These are phyloP conservation scores for Poecile atricapillus DNA, from an alignment of 2,113 vertebrate species.

Conservation along the genomic window DNA sequence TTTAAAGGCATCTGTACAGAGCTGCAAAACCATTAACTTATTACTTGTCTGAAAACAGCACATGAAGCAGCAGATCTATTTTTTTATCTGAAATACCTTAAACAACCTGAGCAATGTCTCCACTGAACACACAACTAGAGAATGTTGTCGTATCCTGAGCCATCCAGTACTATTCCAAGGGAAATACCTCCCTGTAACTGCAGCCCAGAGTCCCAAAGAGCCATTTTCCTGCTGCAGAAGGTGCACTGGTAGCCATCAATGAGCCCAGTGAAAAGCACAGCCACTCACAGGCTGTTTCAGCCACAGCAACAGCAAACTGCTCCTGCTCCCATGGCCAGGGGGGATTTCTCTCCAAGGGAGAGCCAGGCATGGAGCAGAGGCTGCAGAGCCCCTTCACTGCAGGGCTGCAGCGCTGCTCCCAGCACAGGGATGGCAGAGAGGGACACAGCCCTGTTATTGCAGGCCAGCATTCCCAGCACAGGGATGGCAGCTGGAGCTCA, in stretches of 20 bases:
- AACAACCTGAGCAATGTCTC: not conserved
- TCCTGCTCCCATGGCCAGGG: not conserved
- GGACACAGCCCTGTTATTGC: too few relatives aligned
- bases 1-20: not conserved
- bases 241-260: not conserved
- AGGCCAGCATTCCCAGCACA: too few relatives aligned
- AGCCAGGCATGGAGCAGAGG: too few relatives aligned
- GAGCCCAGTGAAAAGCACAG: not conserved
- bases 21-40: not conserved
- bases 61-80: not conserved
- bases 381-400: not conserved
- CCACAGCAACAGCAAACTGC: not conserved
- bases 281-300: not conserved
- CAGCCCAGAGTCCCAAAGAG: not conserved
- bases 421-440: not conserved
- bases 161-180: not conserved
- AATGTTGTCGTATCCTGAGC: not conserved
- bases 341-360: not conserved
- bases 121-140: rapidly evolving
- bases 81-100: not conserved
- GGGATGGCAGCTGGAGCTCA: too few relatives aligned
- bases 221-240: not conserved
- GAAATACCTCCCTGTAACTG: not conserved
- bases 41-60: not conserved
- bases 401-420: not conserved